These are phyloP conservation scores for Helicoverpa zea DNA, from an alignment of 1,140 invertebrate species.

Conservation along the genomic window DNA sequence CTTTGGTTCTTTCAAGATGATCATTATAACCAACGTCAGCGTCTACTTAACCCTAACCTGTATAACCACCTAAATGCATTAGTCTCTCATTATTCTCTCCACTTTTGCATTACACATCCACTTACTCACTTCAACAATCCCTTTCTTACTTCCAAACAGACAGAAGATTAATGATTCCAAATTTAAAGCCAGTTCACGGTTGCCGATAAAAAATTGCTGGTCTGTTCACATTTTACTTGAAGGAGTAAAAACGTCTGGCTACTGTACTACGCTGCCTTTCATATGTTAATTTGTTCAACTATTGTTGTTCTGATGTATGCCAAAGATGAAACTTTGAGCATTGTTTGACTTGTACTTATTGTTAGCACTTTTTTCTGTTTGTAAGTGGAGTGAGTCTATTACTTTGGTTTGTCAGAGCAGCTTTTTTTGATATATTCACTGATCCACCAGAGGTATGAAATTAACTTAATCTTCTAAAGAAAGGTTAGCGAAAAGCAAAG, in stretches of 20 bases:
- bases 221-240: constrained; percentile 48
- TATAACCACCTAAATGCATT: background rate
- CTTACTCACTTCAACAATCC: constrained; percentile 32
- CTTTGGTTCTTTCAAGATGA: too few relatives aligned
- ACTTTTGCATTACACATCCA: constrained; percentile 9
- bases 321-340: constrained; percentile 54
- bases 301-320: constrained; percentile 64
- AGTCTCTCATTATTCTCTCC: constrained; percentile 1
- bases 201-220: constrained; percentile 48
- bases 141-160: constrained; percentile 13
- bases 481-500: background rate
- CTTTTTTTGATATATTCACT: background rate
- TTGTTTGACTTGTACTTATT: constrained; percentile 45
- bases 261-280: constrained; percentile 75
- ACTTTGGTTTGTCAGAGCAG: background rate
- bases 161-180: constrained; percentile 35
- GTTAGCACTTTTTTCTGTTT: constrained; percentile 6
- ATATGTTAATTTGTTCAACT: constrained; percentile 71
- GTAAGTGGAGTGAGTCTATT: background rate
- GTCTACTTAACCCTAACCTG: background rate
- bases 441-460: too few relatives aligned
- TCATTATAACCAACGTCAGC: too few relatives aligned
- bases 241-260: constrained; percentile 60
- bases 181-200: constrained; percentile 37
- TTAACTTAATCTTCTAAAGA: background rate